Base-by-base conservation (phyloP, 2,113 vertebrate species). In the Penelope pileata region DNA sequence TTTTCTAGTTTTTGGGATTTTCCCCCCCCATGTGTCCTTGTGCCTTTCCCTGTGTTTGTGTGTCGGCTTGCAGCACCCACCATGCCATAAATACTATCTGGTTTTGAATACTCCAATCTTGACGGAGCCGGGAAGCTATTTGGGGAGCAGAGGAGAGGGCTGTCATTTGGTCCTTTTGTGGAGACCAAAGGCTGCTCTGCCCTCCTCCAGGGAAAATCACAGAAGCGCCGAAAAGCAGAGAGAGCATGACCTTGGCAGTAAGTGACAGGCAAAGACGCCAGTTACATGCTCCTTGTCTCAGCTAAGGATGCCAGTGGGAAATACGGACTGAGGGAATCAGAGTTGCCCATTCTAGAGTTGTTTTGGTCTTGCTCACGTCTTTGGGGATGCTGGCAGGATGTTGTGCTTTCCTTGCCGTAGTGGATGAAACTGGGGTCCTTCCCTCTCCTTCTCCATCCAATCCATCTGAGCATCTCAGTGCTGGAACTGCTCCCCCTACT, bases 271-370 rank as follows among this genome's bases (percentile, higher is more conserved):
- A 3, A 76, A 93, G 92, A 76, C 86, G 83, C 90, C 94, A 95
- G 81, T 48, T 86, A 67, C 56, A 48, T 70, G 90, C 42, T 89
- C 84, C 53, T 47, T 56, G 72, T 88, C 72, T 92, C 77, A 77
- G 30, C n/a, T 83, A 75, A 81, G 85, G 30, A 51, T 92, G 83
- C 78, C 77, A 97, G 91, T 63, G 77, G 75, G 45, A 91, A 77
- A 88, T 62, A 80, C 45, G 62, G 22, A 90, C 73, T 86, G 66
- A 94, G 79, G 83, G 83, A 95, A 60, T 15, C 32, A 36, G 54
- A 83, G 23, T 66, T 93, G 48, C 51, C 81, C 80, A 17, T 58
- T 96, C 50, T 59, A 38, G 77, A 64, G 79, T 29, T 92, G 74
- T 69, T 90, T 53, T 76, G 75, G 77, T 92, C 70, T 83, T 48